Evolutionary conservation across 2,888 invertebrate species (phyloP).

Genomic region (Patella ulyssiponensis): DNA sequence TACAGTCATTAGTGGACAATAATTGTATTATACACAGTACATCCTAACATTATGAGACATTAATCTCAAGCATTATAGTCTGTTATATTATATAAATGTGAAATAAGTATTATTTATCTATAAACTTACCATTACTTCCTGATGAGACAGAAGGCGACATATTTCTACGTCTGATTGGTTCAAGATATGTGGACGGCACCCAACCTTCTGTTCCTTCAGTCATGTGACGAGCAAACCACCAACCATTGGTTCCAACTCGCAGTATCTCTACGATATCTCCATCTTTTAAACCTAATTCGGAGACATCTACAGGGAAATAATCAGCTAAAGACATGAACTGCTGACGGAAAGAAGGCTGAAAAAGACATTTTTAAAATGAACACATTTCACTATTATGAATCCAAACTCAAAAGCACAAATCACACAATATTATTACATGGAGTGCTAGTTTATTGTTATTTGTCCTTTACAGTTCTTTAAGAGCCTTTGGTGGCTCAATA

Average conservation of each 20-base stretch:
- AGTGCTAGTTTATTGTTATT: no score
- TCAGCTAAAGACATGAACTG: conserved; percentile 91
- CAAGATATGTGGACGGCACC: conserved; percentile 92
- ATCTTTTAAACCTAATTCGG: conserved; percentile 91
- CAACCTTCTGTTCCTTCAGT: conserved; percentile 80
- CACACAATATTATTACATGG: no score
- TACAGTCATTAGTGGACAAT: no score
- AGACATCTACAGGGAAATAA: conserved; percentile 91
- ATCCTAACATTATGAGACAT: no score
- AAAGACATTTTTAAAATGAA: neutral
- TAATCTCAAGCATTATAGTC: neutral
- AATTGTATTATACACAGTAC: no score
- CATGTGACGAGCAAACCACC: conserved; percentile 93
- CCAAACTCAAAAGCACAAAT: no score
- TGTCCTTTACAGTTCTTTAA: no score
- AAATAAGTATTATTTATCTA: neutral
- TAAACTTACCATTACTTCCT: conserved; percentile 9
- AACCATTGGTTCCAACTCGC: conserved; percentile 94
- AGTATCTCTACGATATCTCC: conserved; percentile 91
- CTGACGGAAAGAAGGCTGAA: conserved; percentile 74
- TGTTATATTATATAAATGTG: neutral
- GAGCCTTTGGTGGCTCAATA: no score
- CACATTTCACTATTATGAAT: no score
- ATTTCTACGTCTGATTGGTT: conserved; percentile 40
- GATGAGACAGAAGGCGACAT: conserved; percentile 6